Evolutionary conservation across 2,797 vertebrate genomes (phyloP), one percentile per base, ranked within the genome.

Genomic region (Danio aesculapii): DNA sequence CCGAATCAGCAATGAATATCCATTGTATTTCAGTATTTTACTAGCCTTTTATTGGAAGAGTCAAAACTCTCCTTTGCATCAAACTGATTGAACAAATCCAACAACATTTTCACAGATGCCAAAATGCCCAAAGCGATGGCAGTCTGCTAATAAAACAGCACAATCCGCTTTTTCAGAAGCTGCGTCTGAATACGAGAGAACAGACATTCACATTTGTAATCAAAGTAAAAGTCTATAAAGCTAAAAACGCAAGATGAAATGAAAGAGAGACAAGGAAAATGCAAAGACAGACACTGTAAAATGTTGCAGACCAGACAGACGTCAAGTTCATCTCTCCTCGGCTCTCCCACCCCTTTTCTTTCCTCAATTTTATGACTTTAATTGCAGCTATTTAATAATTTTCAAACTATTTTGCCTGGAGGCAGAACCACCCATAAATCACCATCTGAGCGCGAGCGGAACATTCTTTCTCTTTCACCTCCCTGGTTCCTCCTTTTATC

Each of bases 311-410:
- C 44, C 61, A 77, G 81, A 81, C 68, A 80, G 63, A 59, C 58
- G 16, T 64, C 50, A 80, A 80, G 61, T 57, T 57, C 74, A 21
- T 58, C 53, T 75, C 9, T 49, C 12, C 57, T 53, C 68, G 12
- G 75, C 49, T 82, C 68, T 64, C 49, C 84, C 46, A 59, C 53
- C 77, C 66, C 82, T 77, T 83, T 84, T 85, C 84, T 86, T 90
- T 85, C 86, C 10, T 53, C 46, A 4, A 41, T 91, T 90, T 92
- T 92, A 93, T 92, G 91, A 91, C 89, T 94, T 93, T 94, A 94
- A 94, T 93, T 94, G 91, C 90, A 92, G 88, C 81, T 71, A 59
- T 93, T 94, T 94, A 94, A 94, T 93, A 93, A 93, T 93, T 92
- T 90, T 89, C 88, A 87, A 93, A 92, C 88, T 92, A 91, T 92